Evolutionary conservation across 2,888 invertebrate species (phyloP), one percentile per base, ranked within the genome.

Genomic region (Frankliniella intonsa): DNA sequence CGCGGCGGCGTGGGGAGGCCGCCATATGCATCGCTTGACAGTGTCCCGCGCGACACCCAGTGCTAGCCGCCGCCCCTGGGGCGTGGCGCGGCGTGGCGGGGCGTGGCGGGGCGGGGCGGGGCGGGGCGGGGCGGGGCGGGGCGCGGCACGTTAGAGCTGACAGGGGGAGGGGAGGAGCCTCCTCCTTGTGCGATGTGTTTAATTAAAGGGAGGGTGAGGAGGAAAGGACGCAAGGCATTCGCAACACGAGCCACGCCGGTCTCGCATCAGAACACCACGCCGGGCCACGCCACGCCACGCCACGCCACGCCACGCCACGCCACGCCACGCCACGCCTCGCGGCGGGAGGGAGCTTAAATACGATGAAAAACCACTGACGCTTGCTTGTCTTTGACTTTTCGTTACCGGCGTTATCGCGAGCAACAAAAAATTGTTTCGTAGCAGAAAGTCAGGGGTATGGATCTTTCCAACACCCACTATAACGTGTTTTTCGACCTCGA

Each of bases 141-240:
- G 14, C 62, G 14, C 17, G n/a, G 62, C 38, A 14, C 62, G 62
- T 62, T 62, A 62, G 62, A 62, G 14, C 19, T 62, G 62, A 62
- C 62, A 62, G n/a, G 62, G 62, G 62, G 62, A 62, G 62, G 62
- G 62, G 62, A 62, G 62, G 55, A 12, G 55, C 65, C 69, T 22
- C 12, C 69, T 22, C 25, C 69, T 76, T 76, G 69, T 25, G 22
- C 22, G 69, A 76, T 25, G 69, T 76, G 69, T 76, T 76, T 76
- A 76, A 76, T 76, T 76, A 76, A 76, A 76, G 69, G 69, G 22
- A 76, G 55, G 55, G 17, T 38, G 38, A 55, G 17, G 55, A 55
- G 38, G 69, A 76, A 76, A 76, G 62, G 62, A 62, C n/a, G 62
- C 62, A 62, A 62, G 69, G 69, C 69, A 76, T 76, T 76, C 69